Percentiles rank a stretch among this genome's conserved stretches.
Conservation (phyloP, 1,140 invertebrate species). For the Monochamus saltuarius region DNA sequence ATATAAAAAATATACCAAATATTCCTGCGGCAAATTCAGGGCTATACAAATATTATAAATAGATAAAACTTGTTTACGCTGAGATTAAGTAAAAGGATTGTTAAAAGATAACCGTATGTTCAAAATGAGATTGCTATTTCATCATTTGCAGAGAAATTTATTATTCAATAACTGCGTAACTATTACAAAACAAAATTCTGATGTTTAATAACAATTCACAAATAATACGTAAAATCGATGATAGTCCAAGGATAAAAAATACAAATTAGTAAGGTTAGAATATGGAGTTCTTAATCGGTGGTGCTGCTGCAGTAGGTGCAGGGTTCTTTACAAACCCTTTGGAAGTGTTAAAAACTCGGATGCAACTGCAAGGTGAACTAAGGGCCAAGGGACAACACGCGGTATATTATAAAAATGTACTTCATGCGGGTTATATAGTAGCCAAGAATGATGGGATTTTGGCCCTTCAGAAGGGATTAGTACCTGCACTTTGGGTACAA, state of each 20-base stretch:
- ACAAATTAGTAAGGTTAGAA: slow-evolving; percentile 8
- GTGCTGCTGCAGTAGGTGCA: slow-evolving; percentile 45
- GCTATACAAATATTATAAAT: too few relatives aligned
- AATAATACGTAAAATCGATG: background rate
- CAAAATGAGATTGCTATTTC: too few relatives aligned
- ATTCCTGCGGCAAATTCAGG: too few relatives aligned
- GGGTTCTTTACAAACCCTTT: slow-evolving; percentile 67
- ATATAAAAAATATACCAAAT: too few relatives aligned
- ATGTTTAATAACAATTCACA: too few relatives aligned
- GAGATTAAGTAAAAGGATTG: too few relatives aligned
- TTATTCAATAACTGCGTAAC: too few relatives aligned
- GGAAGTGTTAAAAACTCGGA: slow-evolving; percentile 84
- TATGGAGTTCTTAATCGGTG: slow-evolving; percentile 47
- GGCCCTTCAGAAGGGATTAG: slow-evolving; percentile 87
- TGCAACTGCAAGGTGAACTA: slow-evolving; percentile 88
- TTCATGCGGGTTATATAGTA: slow-evolving; percentile 57
- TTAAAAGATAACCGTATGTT: too few relatives aligned
- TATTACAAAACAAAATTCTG: too few relatives aligned
- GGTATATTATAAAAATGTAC: slow-evolving; percentile 53
- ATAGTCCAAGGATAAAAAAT: background rate
- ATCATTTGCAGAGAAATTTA: too few relatives aligned
- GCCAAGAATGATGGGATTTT: slow-evolving; percentile 61
- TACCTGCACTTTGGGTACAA: slow-evolving; percentile 72
- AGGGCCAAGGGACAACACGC: slow-evolving; percentile 63
- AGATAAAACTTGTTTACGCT: too few relatives aligned